Base-by-base conservation (phyloP, 2,888 invertebrate species). In the Leptinotarsa tumamoca region DNA sequence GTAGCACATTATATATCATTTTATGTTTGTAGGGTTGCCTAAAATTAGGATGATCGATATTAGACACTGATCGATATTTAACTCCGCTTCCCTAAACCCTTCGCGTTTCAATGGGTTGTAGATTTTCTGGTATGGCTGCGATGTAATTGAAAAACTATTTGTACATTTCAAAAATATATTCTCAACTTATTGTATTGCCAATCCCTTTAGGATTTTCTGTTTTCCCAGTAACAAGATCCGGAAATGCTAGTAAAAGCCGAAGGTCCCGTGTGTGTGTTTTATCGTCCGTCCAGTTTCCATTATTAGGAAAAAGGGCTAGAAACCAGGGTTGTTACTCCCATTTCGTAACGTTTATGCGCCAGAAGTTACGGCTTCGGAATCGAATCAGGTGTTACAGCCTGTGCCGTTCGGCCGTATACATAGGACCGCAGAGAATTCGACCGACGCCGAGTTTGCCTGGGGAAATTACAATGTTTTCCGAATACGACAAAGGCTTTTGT, bases 311-410 rank as follows among this genome's bases (percentile, higher is more conserved):
- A 63, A 63, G 63, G 63, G 27, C 27, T 63, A 43, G 63, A 33
- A 10, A 63, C 33, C 33, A 33, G 43, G 27, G 23, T 71, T 71
- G 61, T 61, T 61, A 71, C 54, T 49, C 71, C 71, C 56, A 58
- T 61, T 54, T n/a, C 15, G 71, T 58, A 71, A 56, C 71, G 51
- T 71, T 49, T 61, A 61, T 68, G 52, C 68, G 50, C 68, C 68
- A 54, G 68, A 54, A 68, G 68, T 68, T 68, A 73, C 69, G 69
- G 70, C 74, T 43, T 76, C 73, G 78, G 69, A 79, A 79, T 79
- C 79, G 78, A 78, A 78, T 78, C 76, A 79, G 78, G 79, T 78
- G 78, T 75, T 58, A 77, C 75, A 72, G 71, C 67, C 72, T 71
- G 54, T 58, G 63, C 63, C 43, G 63, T 33, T 33, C 27, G 33